Evolutionary conservation across 2,888 invertebrate species (phyloP).

Genomic region (Cabera pusaria): DNA sequence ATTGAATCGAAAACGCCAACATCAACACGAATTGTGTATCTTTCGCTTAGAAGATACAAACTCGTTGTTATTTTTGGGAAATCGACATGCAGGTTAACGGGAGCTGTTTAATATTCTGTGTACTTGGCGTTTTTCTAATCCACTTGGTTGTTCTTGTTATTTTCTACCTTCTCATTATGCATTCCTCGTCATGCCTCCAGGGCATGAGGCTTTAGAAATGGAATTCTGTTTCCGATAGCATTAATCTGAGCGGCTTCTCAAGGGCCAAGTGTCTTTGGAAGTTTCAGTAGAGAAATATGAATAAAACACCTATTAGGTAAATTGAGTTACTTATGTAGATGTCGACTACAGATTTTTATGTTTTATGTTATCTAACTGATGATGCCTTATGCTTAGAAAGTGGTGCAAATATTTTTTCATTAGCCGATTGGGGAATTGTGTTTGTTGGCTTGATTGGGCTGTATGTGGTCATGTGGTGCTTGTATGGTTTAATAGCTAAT

Average conservation of each 20-base stretch:
- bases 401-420: too few species aligned
- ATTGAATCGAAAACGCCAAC: slow-evolving; percentile 17
- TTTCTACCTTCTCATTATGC: slow-evolving; percentile 41
- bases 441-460: too few species aligned
- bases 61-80: slow-evolving; percentile 27
- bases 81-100: slow-evolving; percentile 30
- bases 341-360: too few species aligned
- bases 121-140: slow-evolving; percentile 39
- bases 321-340: too few species aligned
- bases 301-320: too few species aligned
- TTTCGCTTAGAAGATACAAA: slow-evolving; percentile 26
- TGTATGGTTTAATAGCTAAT: too few species aligned
- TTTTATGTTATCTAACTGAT: too few species aligned
- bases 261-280: slow-evolving; percentile 17
- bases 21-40: slow-evolving; percentile 25
- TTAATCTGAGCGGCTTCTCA: slow-evolving; percentile 23
- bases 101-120: slow-evolving; percentile 41
- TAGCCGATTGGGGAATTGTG: too few species aligned
- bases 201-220: slow-evolving; percentile 25
- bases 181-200: slow-evolving; percentile 39
- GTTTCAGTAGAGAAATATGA: too few species aligned
- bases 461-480: too few species aligned
- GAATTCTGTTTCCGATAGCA: slow-evolving; percentile 27
- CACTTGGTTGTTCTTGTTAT: slow-evolving; percentile 39
- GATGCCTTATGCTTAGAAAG: too few species aligned